Evolutionary conservation across 2,797 vertebrate species (phyloP).

Genomic region (Sus cebifrons): DNA sequence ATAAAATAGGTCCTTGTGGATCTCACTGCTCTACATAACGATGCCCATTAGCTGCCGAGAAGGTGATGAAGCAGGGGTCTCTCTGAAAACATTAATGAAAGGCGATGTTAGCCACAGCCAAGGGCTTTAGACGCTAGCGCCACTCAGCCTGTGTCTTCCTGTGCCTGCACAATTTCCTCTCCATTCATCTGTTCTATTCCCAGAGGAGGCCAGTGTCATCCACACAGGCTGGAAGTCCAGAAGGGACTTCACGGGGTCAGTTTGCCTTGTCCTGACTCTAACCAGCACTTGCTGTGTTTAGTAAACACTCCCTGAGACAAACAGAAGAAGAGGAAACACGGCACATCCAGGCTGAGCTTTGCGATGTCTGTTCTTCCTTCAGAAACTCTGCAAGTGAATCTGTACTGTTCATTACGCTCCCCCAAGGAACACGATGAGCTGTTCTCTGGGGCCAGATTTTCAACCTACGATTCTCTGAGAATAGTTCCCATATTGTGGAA

Average conservation of each 20-base stretch:
- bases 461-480: conserved; percentile 70
- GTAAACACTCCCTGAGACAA: background rate
- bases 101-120: background rate
- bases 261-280: background rate
- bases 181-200: background rate
- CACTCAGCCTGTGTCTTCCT: background rate
- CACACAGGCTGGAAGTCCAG: background rate
- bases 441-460: conserved; percentile 72
- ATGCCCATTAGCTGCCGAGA: background rate
- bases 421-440: conserved; percentile 56
- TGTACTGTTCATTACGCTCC: background rate
- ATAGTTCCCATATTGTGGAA: conserved; percentile 68
- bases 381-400: conserved; percentile 14
- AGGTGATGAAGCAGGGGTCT: background rate
- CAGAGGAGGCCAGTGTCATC: background rate
- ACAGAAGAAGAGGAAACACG: background rate
- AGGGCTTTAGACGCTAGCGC: background rate
- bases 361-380: background rate
- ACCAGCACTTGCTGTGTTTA: background rate
- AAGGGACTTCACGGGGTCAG: background rate
- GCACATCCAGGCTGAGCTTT: background rate
- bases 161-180: background rate
- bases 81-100: background rate
- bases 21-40: background rate
- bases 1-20: background rate